Conservation (phyloP, 2,113 vertebrate species). For the Murina feae region DNA sequence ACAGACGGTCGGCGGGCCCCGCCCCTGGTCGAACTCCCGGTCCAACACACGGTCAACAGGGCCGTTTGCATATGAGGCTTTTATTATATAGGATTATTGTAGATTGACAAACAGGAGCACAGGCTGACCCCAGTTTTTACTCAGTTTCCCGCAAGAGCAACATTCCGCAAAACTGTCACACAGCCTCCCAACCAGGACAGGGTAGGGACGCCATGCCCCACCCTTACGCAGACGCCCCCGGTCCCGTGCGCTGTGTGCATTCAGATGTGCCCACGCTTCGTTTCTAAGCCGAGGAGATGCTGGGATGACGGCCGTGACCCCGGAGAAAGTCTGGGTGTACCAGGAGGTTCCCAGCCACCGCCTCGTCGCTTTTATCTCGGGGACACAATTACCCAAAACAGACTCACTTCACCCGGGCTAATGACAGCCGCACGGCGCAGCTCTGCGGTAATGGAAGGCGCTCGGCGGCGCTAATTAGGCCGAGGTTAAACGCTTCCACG, state of each 20-base stretch:
- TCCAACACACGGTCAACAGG: too few species aligned
- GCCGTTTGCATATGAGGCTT: too few species aligned
- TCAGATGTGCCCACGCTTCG: accelerated
- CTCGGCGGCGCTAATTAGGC: conserved; percentile 64
- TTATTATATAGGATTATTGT: neutral
- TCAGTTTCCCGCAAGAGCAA: accelerated
- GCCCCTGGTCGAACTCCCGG: too few species aligned
- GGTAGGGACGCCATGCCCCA: accelerated
- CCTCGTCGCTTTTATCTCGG: accelerated
- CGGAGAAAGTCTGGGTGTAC: accelerated
- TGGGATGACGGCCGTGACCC: accelerated
- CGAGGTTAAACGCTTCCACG: conserved; percentile 66
- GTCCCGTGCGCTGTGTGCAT: accelerated
- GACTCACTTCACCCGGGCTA: conserved; percentile 68
- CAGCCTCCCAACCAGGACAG: accelerated
- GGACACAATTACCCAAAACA: conserved; percentile 54
- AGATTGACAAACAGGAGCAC: accelerated
- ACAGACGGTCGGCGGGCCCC: too few species aligned
- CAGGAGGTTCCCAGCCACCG: accelerated
- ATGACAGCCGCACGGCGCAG: conserved; percentile 37
- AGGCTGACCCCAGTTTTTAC: accelerated
- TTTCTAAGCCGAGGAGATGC: accelerated
- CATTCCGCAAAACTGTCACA: accelerated
- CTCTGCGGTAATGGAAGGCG: conserved; percentile 65
- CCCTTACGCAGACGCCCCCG: neutral